Evolutionary conservation across 2,888 invertebrate species (phyloP).

Genomic region (Trisateles emortualis): DNA sequence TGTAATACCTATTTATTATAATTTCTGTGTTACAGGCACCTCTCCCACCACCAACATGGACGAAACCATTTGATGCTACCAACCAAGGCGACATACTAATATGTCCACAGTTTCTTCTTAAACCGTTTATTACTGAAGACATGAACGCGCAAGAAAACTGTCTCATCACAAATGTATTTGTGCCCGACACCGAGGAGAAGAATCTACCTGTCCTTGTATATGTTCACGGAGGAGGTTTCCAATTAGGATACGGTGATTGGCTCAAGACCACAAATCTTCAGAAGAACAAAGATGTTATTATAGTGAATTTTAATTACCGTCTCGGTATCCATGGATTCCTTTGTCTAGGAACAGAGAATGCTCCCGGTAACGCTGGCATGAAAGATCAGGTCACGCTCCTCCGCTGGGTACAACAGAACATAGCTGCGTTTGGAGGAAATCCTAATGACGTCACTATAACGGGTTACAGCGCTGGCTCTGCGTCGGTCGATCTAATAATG

Average conservation of each 20-base stretch:
- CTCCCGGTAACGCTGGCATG: slow-evolving; percentile 62
- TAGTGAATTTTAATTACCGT: slow-evolving; percentile 54
- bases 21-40: slow-evolving; percentile 17
- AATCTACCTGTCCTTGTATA: slow-evolving; percentile 52
- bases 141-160: slow-evolving; percentile 58
- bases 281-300: slow-evolving; percentile 41
- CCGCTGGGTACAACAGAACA: slow-evolving; percentile 60
- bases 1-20: slow-evolving; percentile 13
- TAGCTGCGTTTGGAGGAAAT: slow-evolving; percentile 59
- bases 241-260: slow-evolving; percentile 39
- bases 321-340: slow-evolving; percentile 53
- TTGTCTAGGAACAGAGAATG: slow-evolving; percentile 53
- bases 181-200: slow-evolving; percentile 57
- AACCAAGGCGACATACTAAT: slow-evolving; percentile 51
- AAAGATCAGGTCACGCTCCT: slow-evolving; percentile 60
- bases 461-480: slow-evolving; percentile 56
- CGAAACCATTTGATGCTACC: slow-evolving; percentile 50
- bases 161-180: slow-evolving; percentile 65
- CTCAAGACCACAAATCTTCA: slow-evolving; percentile 29
- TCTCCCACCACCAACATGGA: slow-evolving; percentile 41
- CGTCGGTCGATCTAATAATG: slow-evolving; percentile 51
- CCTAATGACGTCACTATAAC: slow-evolving; percentile 58
- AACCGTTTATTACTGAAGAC: not conserved
- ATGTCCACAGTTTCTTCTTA: slow-evolving; percentile 47
- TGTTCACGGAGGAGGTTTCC: slow-evolving; percentile 56